These are phyloP conservation scores for Tenebrosternarchus preto DNA, from an alignment of 2,113 vertebrate genomes.

Conservation along the genomic window DNA sequence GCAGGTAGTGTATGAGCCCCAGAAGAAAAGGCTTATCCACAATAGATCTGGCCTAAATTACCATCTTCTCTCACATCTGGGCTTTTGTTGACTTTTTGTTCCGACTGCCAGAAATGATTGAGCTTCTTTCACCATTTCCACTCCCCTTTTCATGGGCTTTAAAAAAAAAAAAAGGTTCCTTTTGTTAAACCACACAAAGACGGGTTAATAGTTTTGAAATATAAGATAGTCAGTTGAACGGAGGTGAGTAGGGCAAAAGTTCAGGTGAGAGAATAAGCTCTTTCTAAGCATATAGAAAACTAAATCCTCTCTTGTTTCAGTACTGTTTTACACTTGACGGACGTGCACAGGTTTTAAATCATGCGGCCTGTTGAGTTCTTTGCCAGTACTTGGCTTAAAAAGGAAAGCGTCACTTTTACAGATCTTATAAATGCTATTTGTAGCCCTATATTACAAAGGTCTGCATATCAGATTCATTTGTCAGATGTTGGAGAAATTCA, in stretches of 20 bases:
- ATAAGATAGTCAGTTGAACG: constrained; percentile 78
- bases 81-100: constrained; percentile 79
- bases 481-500: not conserved
- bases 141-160: constrained; percentile 58
- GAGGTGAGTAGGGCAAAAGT: constrained; percentile 76
- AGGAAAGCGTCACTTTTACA: constrained; percentile 14
- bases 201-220: constrained; percentile 78
- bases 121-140: constrained; percentile 71
- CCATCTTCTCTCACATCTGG: constrained; percentile 84
- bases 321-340: constrained; percentile 44
- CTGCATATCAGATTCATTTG: constrained; percentile 4
- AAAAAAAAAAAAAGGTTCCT: constrained; percentile 71
- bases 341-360: constrained; percentile 35
- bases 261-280: constrained; percentile 60
- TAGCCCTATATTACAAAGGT: constrained; percentile 3
- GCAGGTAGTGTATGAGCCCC: constrained; percentile 80
- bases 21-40: constrained; percentile 82
- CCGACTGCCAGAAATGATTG: constrained; percentile 82
- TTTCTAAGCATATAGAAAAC: constrained; percentile 44
- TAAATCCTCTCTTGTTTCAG: constrained; percentile 62
- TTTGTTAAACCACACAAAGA: constrained; percentile 82
- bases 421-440: constrained; percentile 10
- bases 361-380: constrained; percentile 12
- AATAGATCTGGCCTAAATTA: constrained; percentile 82
- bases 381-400: not conserved